Evolutionary conservation across 2,113 vertebrate genomes (phyloP).

Genomic region (Cryptomyrus ogoouensis): DNA sequence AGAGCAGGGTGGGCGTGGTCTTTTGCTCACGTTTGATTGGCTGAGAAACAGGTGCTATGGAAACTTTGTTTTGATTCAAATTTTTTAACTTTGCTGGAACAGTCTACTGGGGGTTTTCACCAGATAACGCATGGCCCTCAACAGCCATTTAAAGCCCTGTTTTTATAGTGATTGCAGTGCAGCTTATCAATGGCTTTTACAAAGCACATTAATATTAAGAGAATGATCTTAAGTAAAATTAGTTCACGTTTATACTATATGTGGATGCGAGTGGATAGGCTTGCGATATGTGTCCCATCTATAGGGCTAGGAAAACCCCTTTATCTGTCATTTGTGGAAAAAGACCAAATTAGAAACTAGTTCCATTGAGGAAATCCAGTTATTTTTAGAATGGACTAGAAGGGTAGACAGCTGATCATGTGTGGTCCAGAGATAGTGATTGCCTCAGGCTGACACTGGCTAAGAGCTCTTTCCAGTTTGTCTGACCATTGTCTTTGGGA

Average conservation of each 20-base stretch:
- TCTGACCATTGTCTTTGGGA: neutral
- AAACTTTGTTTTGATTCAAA: conserved; percentile 56
- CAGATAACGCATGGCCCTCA: neutral
- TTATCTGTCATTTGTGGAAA: neutral
- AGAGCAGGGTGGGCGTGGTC: conserved; percentile 4
- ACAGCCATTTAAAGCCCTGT: neutral
- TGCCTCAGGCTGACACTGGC: neutral
- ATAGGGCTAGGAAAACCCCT: neutral
- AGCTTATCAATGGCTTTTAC: neutral
- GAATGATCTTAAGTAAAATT: neutral
- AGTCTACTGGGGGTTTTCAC: neutral
- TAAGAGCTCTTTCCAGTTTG: neutral
- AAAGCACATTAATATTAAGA: neutral
- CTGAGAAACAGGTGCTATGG: conserved; percentile 33
- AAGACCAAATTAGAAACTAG: neutral
- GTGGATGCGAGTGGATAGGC: neutral
- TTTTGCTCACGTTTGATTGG: conserved; percentile 40
- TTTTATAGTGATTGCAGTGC: neutral
- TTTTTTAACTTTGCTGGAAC: conserved; percentile 32
- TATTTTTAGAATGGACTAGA: neutral
- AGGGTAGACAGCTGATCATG: neutral
- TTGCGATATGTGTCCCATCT: neutral
- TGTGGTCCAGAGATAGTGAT: conserved; percentile 1
- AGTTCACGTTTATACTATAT: neutral
- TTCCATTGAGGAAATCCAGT: neutral